phyloP scores from a whole-genome alignment of 2,888 invertebrate genomes.

The Pogonocherus hispidulus region DNA sequence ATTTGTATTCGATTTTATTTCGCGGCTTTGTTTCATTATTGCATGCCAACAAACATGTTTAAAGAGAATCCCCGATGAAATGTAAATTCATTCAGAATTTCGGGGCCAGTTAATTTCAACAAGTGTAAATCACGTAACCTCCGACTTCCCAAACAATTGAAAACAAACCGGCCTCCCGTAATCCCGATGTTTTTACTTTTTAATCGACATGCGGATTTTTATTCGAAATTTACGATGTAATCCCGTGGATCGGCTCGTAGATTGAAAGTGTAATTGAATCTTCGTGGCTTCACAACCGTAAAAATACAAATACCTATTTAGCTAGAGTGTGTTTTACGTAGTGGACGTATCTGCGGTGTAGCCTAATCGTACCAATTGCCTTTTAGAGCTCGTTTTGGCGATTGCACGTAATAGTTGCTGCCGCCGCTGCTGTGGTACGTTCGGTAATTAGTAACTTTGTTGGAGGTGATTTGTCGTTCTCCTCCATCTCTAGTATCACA shows the following conservation, averaged over 20 bases:
- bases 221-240: conserved; percentile 7
- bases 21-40: background rate
- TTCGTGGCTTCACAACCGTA: conserved; percentile 13
- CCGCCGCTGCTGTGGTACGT: background rate
- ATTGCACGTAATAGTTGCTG: background rate
- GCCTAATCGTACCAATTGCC: background rate
- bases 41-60: background rate
- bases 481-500: background rate
- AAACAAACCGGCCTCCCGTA: background rate
- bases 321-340: conserved; percentile 10
- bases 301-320: conserved; percentile 19
- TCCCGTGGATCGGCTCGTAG: background rate
- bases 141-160: background rate
- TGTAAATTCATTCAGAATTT: background rate
- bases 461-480: background rate
- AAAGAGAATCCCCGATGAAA: background rate
- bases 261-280: conserved; percentile 25
- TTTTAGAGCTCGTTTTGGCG: conserved; percentile 4
- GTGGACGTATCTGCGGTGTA: background rate
- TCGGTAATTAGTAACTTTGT: conserved; percentile 5
- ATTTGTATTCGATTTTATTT: background rate
- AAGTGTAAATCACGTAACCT: background rate
- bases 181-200: conserved; percentile 7
- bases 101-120: background rate
- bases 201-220: conserved; percentile 10